Conservation (phyloP, 2,888 invertebrate species). For the Lypha dubia region DNA sequence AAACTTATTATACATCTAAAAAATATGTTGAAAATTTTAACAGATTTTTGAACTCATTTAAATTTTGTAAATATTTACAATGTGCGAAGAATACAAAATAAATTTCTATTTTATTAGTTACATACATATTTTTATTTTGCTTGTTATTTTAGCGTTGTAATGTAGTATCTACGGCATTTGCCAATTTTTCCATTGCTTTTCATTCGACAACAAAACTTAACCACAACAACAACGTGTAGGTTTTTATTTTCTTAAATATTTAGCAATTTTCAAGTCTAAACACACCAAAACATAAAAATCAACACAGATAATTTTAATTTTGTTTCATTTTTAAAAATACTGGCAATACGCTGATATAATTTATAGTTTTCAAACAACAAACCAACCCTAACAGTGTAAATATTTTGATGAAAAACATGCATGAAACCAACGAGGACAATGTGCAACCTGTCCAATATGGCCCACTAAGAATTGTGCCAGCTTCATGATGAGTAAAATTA, state of each 20-base stretch:
- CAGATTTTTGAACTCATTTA: conserved; percentile 52
- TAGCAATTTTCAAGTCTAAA: not conserved
- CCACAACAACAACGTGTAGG: not conserved
- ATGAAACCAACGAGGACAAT: not conserved
- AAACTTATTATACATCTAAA: not conserved
- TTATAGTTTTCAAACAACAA: not conserved
- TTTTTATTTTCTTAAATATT: not conserved
- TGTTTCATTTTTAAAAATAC: conserved; percentile 33
- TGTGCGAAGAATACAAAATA: conserved; percentile 23
- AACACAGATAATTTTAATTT: not conserved
- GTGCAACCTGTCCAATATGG: not conserved
- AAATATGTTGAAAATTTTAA: conserved; percentile 49
- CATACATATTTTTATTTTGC: conserved; percentile 11
- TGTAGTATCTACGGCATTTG: conserved; percentile 1
- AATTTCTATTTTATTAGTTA: not conserved
- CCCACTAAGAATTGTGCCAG: not conserved
- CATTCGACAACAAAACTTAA: not conserved
- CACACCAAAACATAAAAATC: not conserved
- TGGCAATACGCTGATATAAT: conserved; percentile 38
- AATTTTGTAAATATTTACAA: conserved; percentile 62
- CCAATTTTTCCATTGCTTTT: conserved; percentile 5
- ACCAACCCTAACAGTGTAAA: not conserved
- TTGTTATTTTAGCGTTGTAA: conserved; percentile 6
- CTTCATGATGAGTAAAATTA: not conserved
- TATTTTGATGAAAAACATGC: conserved; percentile 1